Evolutionary conservation across 2,113 vertebrate genomes (phyloP).

Genomic region (Natator depressus): DNA sequence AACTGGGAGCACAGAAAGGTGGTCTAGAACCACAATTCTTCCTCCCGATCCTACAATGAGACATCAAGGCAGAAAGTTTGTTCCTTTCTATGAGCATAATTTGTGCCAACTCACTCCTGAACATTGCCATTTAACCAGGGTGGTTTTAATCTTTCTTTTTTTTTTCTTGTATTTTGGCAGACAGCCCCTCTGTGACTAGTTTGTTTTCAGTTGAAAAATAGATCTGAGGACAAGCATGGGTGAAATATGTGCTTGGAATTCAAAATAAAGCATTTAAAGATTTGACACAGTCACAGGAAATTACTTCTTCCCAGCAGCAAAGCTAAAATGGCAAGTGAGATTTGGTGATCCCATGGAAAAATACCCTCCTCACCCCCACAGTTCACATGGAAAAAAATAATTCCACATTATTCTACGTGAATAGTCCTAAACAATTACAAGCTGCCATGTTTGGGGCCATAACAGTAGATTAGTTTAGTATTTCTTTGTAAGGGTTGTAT

Average conservation of each 20-base stretch:
- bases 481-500: neutral
- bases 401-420: neutral
- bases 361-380: neutral
- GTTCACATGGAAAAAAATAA: neutral
- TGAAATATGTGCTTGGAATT: neutral
- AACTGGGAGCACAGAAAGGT: neutral
- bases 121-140: neutral
- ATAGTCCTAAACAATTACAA: neutral
- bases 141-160: neutral
- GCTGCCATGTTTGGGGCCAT: neutral
- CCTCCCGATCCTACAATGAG: neutral
- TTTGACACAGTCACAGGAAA: neutral
- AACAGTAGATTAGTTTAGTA: neutral
- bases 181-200: neutral
- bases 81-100: neutral
- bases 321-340: neutral
- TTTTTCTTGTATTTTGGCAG: neutral
- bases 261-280: neutral
- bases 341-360: neutral
- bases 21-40: neutral
- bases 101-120: neutral
- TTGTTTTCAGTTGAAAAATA: neutral
- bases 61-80: neutral
- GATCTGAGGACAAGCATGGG: neutral
- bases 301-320: neutral